Conservation (phyloP, 2,888 invertebrate genomes). For the Tachystola acroxantha region DNA sequence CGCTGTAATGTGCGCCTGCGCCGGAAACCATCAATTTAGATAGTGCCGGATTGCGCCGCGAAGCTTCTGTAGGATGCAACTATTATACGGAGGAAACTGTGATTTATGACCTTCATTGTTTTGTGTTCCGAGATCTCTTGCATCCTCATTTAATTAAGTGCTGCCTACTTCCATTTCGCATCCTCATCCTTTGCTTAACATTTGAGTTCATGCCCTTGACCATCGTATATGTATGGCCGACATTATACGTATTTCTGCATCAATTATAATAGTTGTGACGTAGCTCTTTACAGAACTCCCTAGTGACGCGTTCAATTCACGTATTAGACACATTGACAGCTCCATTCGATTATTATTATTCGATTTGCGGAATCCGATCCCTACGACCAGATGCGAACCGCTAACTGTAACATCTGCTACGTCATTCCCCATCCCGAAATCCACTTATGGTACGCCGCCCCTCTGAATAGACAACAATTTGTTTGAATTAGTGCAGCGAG, state of each 20-base stretch:
- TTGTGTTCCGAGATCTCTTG: conserved; percentile 55
- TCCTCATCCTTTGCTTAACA: background rate
- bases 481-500: conserved; percentile 34
- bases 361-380: conserved; percentile 20
- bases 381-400: conserved; percentile 25
- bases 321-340: conserved; percentile 13
- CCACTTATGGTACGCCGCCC: conserved; percentile 25
- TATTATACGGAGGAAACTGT: conserved; percentile 67
- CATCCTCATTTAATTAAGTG: conserved; percentile 49
- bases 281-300: conserved; percentile 3
- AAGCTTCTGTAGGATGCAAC: conserved; percentile 68
- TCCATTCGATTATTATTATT: conserved; percentile 12
- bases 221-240: background rate
- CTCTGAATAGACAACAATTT: conserved; percentile 33
- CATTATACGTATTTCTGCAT: background rate
- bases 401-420: conserved; percentile 43
- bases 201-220: conserved; percentile 3
- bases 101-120: conserved; percentile 75
- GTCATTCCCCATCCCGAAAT: conserved; percentile 34
- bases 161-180: conserved; percentile 5
- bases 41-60: conserved; percentile 70
- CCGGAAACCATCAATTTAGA: conserved; percentile 77
- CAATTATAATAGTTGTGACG: conserved; percentile 6
- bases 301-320: background rate
- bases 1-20: conserved; percentile 65